phyloP scores from a whole-genome alignment of 1,140 invertebrate species.

The Streblospio benedicti region DNA sequence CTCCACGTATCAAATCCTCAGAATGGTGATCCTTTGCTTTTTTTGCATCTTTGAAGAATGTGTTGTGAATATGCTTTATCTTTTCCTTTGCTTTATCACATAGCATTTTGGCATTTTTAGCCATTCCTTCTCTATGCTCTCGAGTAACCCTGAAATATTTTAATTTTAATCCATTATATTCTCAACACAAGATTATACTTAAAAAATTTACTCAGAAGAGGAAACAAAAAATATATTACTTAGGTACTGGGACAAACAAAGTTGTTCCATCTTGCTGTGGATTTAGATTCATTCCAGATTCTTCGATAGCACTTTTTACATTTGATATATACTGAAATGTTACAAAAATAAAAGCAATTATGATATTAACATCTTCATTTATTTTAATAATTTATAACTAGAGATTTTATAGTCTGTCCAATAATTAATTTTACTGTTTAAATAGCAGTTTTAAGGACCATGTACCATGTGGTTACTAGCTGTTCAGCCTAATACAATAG shows the following conservation, averaged over 20 bases:
- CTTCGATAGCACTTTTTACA: slow-evolving; percentile 63
- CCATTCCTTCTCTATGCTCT: slow-evolving; percentile 76
- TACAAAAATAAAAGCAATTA: background rate
- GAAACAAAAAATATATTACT: slow-evolving; percentile 51
- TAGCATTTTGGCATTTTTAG: slow-evolving; percentile 75
- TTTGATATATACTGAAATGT: slow-evolving; percentile 57
- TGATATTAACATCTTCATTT: background rate
- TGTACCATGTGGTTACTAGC: no score
- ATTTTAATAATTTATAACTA: background rate
- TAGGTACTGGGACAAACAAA: slow-evolving; percentile 76
- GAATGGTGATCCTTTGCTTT: slow-evolving; percentile 53
- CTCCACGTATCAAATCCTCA: slow-evolving; percentile 58
- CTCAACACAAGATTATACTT: background rate
- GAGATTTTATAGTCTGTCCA: no score
- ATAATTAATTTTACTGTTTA: no score
- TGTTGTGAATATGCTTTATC: slow-evolving; percentile 70
- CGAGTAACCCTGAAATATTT: slow-evolving; percentile 62
- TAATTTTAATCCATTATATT: no score
- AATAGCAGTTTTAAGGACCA: no score
- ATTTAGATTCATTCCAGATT: slow-evolving; percentile 82
- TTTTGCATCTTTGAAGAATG: slow-evolving; percentile 61
- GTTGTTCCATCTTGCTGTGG: slow-evolving; percentile 89
- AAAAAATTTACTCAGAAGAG: slow-evolving; percentile 4
- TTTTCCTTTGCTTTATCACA: slow-evolving; percentile 70
- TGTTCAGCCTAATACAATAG: no score